Base-by-base conservation (phyloP, 2,113 vertebrate genomes). In the Heteronetta atricapilla region DNA sequence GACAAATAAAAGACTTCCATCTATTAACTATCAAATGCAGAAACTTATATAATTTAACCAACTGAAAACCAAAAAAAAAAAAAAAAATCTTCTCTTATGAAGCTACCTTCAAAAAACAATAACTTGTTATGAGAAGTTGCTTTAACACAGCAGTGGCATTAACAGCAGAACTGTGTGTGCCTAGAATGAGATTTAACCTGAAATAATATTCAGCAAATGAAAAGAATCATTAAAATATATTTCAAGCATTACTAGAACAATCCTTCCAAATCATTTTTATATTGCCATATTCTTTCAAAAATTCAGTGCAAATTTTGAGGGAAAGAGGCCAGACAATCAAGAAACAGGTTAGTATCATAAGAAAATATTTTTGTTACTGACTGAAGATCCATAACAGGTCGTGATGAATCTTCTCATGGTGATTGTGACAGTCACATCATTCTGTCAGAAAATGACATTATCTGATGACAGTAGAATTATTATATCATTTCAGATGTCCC, bases 151-250 rank as follows among this genome's bases (percentile, higher is more conserved):
- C 77, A 34, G 15, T 26, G 17, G 55, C 48, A 42, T n/a, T 93
- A 97, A 97, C 75, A 97, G 92, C 93, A 94, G 79, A 95, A 97
- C 50, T 94, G 50, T 60, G 31, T 96, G 67, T 87, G 77, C 91
- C 94, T 96, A 56, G 19, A 96, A 94, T 94, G 68, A 93, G 58
- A 86, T 87, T 96, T 94, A 89, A 88, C 87, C 86, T 94, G 69
- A 93, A 96, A 96, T 92, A 88, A 87, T 96, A 92, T 89, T 86
- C 92, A 83, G 85, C 94, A 97, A 98, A 97, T 95, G 55, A 97
- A 98, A 98, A 96, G 70, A 95, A 92, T 87, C 88, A 94, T 97
- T 96, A 97, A 97, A 97, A 95, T 95, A 82, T 58, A 86, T 90
- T 97, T 79, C 89, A 88, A 93, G 38, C 6, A 93, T 94, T 97